Evolutionary conservation across 1,140 invertebrate species (phyloP).

Genomic region (Penaeus chinensis): DNA sequence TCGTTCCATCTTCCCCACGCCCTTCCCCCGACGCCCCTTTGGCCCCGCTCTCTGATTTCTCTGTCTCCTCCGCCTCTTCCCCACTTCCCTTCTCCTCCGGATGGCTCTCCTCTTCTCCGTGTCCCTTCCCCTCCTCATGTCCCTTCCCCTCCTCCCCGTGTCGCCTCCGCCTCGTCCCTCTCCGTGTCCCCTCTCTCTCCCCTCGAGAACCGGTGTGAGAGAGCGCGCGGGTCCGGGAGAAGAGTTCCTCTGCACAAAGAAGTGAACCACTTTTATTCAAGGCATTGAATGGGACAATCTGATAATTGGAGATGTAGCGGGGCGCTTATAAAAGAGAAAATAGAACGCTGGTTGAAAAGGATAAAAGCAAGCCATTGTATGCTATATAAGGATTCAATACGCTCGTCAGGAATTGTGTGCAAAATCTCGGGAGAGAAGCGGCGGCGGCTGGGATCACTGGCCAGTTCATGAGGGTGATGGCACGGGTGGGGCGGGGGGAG

Average conservation of each 20-base stretch:
- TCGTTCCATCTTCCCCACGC: not conserved
- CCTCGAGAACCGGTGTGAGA: conserved; percentile 29
- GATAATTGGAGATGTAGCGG: conserved; percentile 59
- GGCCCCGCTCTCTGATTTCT: not conserved
- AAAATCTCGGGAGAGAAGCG: conserved; percentile 22
- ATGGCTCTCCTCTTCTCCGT: not conserved
- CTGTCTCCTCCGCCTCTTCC: not conserved
- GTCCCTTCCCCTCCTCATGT: not conserved
- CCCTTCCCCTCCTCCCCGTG: conserved; percentile 11
- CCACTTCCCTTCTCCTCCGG: not conserved
- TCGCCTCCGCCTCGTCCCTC: not conserved
- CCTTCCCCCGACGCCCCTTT: not conserved
- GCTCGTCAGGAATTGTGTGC: conserved; percentile 4
- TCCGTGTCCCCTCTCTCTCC: not conserved
- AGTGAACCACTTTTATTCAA: conserved; percentile 63
- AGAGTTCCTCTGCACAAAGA: conserved; percentile 56
- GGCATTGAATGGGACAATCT: conserved; percentile 63
- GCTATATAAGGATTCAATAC: conserved; percentile 58
- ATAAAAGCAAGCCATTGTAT: conserved; percentile 54
- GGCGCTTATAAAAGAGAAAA: conserved; percentile 58
- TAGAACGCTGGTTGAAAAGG: conserved; percentile 50
- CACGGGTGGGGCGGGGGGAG: not conserved
- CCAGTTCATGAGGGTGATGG: not conserved
- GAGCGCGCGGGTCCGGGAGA: conserved; percentile 14
- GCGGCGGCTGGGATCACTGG: not conserved